These are phyloP conservation scores for Aphidoletes aphidimyza DNA, from an alignment of 2,888 invertebrate genomes.

Conservation along the genomic window DNA sequence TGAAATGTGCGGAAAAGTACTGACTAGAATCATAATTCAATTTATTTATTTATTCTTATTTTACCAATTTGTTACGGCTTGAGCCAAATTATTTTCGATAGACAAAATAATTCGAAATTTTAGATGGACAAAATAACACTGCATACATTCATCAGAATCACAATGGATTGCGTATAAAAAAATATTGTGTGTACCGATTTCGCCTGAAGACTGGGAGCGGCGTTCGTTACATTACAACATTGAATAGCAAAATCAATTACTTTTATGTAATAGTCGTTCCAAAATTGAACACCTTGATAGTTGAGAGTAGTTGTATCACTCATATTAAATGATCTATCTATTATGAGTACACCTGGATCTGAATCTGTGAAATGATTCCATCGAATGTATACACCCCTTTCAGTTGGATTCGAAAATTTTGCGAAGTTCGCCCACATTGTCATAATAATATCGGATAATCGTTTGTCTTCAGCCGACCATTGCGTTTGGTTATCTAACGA, in stretches of 20 bases:
- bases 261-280: slow-evolving; percentile 86
- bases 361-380: slow-evolving; percentile 79
- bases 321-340: slow-evolving; percentile 82
- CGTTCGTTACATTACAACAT: slow-evolving; percentile 75
- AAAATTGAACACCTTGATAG: slow-evolving; percentile 82
- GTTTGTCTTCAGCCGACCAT: slow-evolving; percentile 83
- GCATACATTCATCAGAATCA: too few relatives aligned
- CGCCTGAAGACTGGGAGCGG: slow-evolving; percentile 55
- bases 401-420: slow-evolving; percentile 77
- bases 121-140: too few relatives aligned
- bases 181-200: too few relatives aligned
- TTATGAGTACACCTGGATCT: slow-evolving; percentile 77
- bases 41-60: too few relatives aligned
- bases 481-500: slow-evolving; percentile 70
- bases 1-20: too few relatives aligned
- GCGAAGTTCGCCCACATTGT: slow-evolving; percentile 83
- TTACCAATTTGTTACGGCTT: too few relatives aligned
- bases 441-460: slow-evolving; percentile 83
- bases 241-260: slow-evolving; percentile 77
- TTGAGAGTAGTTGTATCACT: slow-evolving; percentile 75
- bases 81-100: too few relatives aligned
- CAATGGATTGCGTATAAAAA: too few relatives aligned
- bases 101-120: too few relatives aligned
- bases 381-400: slow-evolving; percentile 76
- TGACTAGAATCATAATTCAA: too few relatives aligned